Evolutionary conservation across 2,888 invertebrate species (phyloP).

Genomic region (Heliconius sara): DNA sequence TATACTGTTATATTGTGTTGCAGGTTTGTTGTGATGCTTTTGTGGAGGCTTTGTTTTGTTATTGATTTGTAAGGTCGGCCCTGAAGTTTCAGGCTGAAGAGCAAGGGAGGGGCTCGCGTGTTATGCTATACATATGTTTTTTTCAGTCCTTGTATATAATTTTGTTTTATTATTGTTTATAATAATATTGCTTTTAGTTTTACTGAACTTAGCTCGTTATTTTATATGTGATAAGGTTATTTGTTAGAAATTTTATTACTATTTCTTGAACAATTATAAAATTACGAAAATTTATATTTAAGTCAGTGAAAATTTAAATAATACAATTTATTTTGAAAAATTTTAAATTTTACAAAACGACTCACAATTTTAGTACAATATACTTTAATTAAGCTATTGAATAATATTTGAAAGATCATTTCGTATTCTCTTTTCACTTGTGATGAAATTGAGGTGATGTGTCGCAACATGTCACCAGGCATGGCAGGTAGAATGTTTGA

Average conservation of each 20-base stretch:
- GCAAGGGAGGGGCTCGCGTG: constrained; percentile 2
- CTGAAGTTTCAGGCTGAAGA: constrained; percentile 4
- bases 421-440: too few relatives aligned
- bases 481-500: too few relatives aligned
- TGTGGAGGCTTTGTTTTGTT: neutral
- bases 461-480: too few relatives aligned
- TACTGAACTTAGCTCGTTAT: neutral
- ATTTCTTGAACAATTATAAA: neutral
- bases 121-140: neutral
- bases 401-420: too few relatives aligned
- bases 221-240: neutral
- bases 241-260: neutral
- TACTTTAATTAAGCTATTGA: too few relatives aligned
- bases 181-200: neutral
- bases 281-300: neutral
- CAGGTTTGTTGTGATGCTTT: constrained; percentile 21
- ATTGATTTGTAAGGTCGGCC: neutral
- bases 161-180: neutral
- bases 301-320: neutral
- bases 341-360: neutral
- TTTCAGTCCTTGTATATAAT: neutral
- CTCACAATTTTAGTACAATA: neutral
- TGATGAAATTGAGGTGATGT: too few relatives aligned
- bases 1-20: constrained; percentile 7
- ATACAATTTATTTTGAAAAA: neutral